A percentile compares a stretch with the other conserved stretches of the same genome.
Evolutionary conservation across 2,113 vertebrate species (phyloP).

Genomic region (Brachyhypopomus gauderio): DNA sequence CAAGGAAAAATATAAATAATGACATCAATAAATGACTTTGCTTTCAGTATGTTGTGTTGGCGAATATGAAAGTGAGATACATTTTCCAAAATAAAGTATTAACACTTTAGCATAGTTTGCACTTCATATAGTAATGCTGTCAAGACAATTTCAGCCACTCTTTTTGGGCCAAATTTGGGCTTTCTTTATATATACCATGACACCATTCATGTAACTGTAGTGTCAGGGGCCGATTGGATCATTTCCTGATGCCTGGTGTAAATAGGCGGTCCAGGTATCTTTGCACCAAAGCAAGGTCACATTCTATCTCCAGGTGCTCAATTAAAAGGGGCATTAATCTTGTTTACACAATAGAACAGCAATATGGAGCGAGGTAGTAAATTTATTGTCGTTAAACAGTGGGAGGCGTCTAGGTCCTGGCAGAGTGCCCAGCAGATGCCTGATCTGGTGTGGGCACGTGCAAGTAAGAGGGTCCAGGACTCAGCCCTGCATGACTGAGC

Average conservation of each 20-base stretch:
- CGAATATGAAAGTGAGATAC: background rate
- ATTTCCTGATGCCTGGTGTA: background rate
- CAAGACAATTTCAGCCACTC: background rate
- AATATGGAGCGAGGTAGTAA: conserved; percentile 87
- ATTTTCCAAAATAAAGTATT: background rate
- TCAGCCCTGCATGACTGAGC: conserved; percentile 62
- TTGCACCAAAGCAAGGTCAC: conserved; percentile 79
- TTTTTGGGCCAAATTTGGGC: background rate
- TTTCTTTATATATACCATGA: background rate
- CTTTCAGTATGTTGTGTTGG: background rate
- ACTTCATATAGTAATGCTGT: background rate
- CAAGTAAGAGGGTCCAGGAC: conserved; percentile 52
- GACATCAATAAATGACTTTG: background rate
- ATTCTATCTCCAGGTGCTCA: conserved; percentile 86
- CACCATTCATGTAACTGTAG: background rate
- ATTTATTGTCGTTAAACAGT: conserved; percentile 95
- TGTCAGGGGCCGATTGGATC: background rate
- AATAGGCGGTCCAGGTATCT: conserved; percentile 55
- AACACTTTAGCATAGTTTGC: background rate
- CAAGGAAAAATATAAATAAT: background rate
- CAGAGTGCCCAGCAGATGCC: conserved; percentile 77
- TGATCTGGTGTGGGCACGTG: conserved; percentile 66
- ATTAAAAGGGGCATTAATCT: conserved; percentile 94
- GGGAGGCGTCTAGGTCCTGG: conserved; percentile 82
- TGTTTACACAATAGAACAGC: conserved; percentile 95